Base-by-base conservation (phyloP, 1,140 invertebrate species). In the Listronotus bonariensis region DNA sequence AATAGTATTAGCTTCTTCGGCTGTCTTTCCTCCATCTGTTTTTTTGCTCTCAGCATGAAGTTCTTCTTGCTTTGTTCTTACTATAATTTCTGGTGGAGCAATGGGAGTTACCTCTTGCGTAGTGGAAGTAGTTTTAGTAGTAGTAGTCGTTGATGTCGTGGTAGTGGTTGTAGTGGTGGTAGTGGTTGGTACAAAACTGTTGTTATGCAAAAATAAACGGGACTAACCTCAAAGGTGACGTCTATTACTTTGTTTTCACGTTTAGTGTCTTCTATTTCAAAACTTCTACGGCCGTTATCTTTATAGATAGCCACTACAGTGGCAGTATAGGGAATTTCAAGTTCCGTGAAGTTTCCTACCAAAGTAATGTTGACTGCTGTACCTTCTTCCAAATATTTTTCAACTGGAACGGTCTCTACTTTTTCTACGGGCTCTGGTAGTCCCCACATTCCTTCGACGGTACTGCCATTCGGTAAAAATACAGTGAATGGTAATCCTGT, bases 291-390 rank as follows among this genome's bases (percentile, higher is more conserved):
- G 41, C 77, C 79, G 10, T 81, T 80, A 55, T 90, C 88, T 61
- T 86, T 83, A 73, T 92, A 92, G 52, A 85, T 82, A 6, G 89
- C 86, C 11, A 86, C 83, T 48, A 93, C 77, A 55, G 85, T 86
- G 10, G 85, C 90, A 0, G 80, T 85, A 70, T 92, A 93, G 10
- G 88, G 88, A 1, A 88, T 82, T 63, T 92, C 89, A 46, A 84
- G 82, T 42, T 87, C 86, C 0, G 88, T 88, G 67, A 87, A 85
- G 70, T 89, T 89, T 0, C 86, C 90, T 34, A 77, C 81, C 3
- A 93, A 79, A 0, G 88, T 90, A 0, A 92, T 89, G 75, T 92
- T 92, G 26, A 91, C 86, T 8, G 85, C 91, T 0, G 90, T 92
- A 36, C 89, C 90, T 5, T 89, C 86, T 76, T 87, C 84, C 43